Conservation (phyloP, 2,113 vertebrate genomes). For the Crotalus helleri region DNA sequence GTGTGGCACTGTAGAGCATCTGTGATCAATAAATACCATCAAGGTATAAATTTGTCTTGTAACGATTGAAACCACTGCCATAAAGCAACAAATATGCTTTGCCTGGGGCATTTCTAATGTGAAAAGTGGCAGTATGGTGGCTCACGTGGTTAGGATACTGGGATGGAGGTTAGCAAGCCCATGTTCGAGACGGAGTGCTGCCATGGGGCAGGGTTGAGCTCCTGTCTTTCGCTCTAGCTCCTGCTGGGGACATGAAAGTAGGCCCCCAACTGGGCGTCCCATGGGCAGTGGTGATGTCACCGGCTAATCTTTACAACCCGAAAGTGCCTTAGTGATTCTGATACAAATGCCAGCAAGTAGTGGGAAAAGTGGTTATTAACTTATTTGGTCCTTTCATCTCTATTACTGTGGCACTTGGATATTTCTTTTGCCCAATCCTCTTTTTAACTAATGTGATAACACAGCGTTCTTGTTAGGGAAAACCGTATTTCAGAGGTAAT, state of each 20-base stretch:
- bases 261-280: background rate
- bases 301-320: background rate
- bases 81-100: background rate
- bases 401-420: background rate
- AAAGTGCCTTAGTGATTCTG: background rate
- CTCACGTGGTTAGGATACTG: background rate
- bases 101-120: background rate
- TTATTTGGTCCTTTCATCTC: background rate
- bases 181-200: background rate
- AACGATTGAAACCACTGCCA: background rate
- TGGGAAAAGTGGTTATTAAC: background rate
- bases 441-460: background rate
- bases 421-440: background rate
- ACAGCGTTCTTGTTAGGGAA: background rate
- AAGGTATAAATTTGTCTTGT: background rate
- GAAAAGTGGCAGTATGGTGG: background rate
- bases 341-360: background rate
- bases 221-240: background rate
- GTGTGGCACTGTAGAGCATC: background rate
- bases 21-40: background rate
- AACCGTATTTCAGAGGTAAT: background rate
- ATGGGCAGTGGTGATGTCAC: background rate
- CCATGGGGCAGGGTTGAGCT: background rate
- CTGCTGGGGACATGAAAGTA: background rate
- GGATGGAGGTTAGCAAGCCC: background rate